Evolutionary conservation across 2,113 vertebrate species (phyloP), one percentile per base, ranked within the genome.

Genomic region (Nothoprocta perdicaria): DNA sequence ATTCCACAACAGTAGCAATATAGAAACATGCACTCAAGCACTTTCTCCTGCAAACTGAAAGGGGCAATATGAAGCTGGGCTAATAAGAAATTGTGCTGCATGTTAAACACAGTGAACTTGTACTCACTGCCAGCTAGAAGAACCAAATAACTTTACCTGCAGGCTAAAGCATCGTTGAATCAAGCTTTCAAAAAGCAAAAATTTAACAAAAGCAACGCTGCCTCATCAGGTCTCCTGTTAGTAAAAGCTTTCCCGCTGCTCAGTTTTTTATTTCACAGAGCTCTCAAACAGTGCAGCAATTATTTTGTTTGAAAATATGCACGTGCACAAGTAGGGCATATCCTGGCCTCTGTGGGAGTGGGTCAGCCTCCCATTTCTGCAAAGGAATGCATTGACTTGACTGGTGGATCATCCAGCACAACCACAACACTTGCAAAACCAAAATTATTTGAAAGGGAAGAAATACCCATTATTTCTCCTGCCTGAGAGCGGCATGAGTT

Each of bases 151-250:
- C 61, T 69, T 48, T 9, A 63, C 38, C 18, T 6, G 8, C 6
- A 85, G 11, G 75, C 33, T 77, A 71, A 90, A 52, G 16, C 5
- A 31, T 2, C 74, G 80, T 1, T 83, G 57, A 77, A 14, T 60
- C 33, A 52, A 85, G 41, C 12, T 40, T 83, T 65, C 38, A 71
- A 52, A 77, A 89, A 71, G 11, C 4, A 60, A 90, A 94, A 74
- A n/a, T 12, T 33, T 33, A 85, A 90, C 84, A 84, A 82, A 90
- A 41, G 5, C 18, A 46, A 31, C 12, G 33, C 38, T 50, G 31
- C 24, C 18, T 67, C 22, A 18, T 69, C 0, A 0, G 6, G 3
- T 41, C 14, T 85, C 58, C 29, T 63, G 12, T 61, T 31, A 72
- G 41, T 22, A 63, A 71, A 86, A 74, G 21, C 8, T 14, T 8